These are phyloP conservation scores for Lepidurus couesii DNA, from an alignment of 1,140 invertebrate genomes.

Conservation along the genomic window DNA sequence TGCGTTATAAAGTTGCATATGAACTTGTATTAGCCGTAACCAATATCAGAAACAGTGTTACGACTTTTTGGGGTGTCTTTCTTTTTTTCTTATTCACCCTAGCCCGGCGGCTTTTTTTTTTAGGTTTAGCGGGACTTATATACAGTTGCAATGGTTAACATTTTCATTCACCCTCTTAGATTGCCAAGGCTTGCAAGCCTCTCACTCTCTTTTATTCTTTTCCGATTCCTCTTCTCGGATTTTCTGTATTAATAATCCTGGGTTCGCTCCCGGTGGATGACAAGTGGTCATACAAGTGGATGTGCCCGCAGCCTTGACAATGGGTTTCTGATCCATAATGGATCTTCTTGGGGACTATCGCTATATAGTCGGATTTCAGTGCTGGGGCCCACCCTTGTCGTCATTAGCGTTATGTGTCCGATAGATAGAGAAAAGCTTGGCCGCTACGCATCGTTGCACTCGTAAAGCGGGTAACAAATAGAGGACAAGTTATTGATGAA, in stretches of 20 bases:
- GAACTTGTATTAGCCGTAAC: slow-evolving; percentile 11
- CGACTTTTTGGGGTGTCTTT: background rate
- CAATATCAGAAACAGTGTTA: background rate
- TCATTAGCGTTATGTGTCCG: slow-evolving; percentile 9
- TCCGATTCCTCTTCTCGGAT: background rate
- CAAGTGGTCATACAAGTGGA: slow-evolving; percentile 12
- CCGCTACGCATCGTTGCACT: background rate
- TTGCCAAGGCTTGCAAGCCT: background rate
- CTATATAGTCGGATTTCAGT: background rate
- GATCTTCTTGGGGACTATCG: background rate
- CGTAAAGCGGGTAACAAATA: slow-evolving; percentile 6
- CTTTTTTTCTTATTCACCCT: background rate
- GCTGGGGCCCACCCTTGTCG: background rate
- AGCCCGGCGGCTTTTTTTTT: background rate
- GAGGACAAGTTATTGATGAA: slow-evolving; percentile 9
- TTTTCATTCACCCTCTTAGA: background rate
- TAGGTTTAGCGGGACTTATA: background rate
- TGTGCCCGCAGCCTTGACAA: background rate
- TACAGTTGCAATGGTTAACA: background rate
- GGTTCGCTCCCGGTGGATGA: background rate
- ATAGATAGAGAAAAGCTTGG: slow-evolving; percentile 18
- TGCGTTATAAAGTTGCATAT: background rate
- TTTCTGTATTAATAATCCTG: background rate
- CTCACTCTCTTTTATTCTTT: background rate
- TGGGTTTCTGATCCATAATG: slow-evolving; percentile 1